Base-by-base conservation (phyloP, 2,888 invertebrate species). In the Agelastica alni region DNA sequence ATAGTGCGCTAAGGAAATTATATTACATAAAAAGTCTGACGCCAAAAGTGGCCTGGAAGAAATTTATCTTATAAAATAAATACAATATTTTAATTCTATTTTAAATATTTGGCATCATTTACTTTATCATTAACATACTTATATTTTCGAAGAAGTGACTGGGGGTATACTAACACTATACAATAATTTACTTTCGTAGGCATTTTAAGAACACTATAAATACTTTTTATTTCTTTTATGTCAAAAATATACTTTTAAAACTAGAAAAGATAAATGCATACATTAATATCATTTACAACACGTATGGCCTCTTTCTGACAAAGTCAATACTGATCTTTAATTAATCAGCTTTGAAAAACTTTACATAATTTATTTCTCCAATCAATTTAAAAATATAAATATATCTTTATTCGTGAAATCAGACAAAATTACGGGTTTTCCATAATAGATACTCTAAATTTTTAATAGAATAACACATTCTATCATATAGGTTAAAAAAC, bases 41-140 rank as follows among this genome's bases (percentile, higher is more conserved):
- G 66, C 66, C 67, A 63, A 46, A 54, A 56, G 52, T 58, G 56
- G 37, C 37, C 37, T 39, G 37, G 37, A 39, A 39, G 37, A 34
- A 34, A 39, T 39, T 39, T 39, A 39, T 18, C 37, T n/a, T 39
- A 20, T 39, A 39, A 39, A 39, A 39, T 20, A 34, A 34, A 34
- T 34, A 34, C 34, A 34, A 6, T 39, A 20, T 61, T 63, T 64
- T 63, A 66, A 63, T 66, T 62, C 66, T 68, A 68, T 64, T 61
- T 65, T 60, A 70, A 72, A 73, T 75, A 74, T 75, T 75, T 75
- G 75, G 75, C 75, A 75, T 75, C 74, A 72, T 72, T 69, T 68
- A 66, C 69, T 66, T 66, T 60, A 69, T 67, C 60, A 65, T 70
- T 68, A 73, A 73, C 72, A 72, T 72, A 71, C 65, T 72, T 68